A percentile compares a stretch with the other conserved stretches of the same genome.
phyloP scores from a whole-genome alignment of 1,140 invertebrate species.

The Leptinotarsa texana region DNA sequence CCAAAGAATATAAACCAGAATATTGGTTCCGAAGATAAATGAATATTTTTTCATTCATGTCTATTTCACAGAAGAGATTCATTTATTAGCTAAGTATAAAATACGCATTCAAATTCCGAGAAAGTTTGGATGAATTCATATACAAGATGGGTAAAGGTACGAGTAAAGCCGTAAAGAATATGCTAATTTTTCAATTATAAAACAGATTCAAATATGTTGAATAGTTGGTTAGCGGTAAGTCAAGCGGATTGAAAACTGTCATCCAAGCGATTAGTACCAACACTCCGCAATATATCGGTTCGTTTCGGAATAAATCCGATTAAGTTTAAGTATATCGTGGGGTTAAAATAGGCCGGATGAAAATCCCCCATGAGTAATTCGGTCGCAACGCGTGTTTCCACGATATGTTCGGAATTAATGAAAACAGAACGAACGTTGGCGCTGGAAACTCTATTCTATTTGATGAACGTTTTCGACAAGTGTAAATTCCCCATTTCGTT shows the following conservation, averaged over 20 bases:
- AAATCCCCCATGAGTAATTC: constrained; percentile 53
- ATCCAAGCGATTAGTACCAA: constrained; percentile 29
- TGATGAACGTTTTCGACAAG: constrained; percentile 52
- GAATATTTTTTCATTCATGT: no score
- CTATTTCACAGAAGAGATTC: neutral
- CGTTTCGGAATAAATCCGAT: constrained; percentile 53
- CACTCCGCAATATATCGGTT: constrained; percentile 18
- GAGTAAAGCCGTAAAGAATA: constrained; percentile 28
- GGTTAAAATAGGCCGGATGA: constrained; percentile 51
- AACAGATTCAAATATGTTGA: constrained; percentile 41
- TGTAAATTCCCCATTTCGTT: constrained; percentile 53
- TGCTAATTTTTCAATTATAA: constrained; percentile 43
- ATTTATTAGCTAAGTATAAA: neutral
- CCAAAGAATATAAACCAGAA: no score
- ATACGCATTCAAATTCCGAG: neutral
- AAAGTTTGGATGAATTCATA: neutral
- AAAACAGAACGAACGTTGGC: constrained; percentile 44
- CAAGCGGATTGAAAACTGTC: constrained; percentile 38
- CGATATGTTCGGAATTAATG: constrained; percentile 55
- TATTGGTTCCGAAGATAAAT: no score
- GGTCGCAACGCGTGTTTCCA: constrained; percentile 49
- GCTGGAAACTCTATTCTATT: constrained; percentile 32
- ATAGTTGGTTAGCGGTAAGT: constrained; percentile 38
- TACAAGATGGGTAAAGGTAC: neutral
- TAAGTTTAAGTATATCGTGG: constrained; percentile 53